Base-by-base conservation (phyloP, 2,797 vertebrate species). In the Gymnothorax reevesii region DNA sequence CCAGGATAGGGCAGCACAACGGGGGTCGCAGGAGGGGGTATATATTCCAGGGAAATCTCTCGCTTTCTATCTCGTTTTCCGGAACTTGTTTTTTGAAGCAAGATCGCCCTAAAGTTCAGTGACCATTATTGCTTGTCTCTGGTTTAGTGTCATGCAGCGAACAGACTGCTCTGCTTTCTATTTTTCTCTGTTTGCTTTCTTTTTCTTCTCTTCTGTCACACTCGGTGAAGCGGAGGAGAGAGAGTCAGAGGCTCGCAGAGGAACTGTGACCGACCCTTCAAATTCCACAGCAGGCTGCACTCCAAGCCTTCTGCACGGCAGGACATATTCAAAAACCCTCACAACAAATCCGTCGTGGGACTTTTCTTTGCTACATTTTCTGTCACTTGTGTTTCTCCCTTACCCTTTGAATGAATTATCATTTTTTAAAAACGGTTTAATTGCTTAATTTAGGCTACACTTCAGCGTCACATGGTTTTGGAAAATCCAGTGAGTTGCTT, bases 91-190 rank as follows among this genome's bases (percentile, higher is more conserved):
- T 94, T 96, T 95, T 95, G 93, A 95, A 95, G 95, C 93, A 94
- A 94, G 93, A 94, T 93, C 88, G 93, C 91, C 93, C 93, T 94
- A 95, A 96, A 96, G 94, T 96, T 96, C 95, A 96, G 92, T 94
- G 92, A 92, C 93, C 92, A 95, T 95, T 95, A 95, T 95, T 94
- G 93, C 91, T 90, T 90, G 89, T 90, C 92, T 95, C 93, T 95
- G 94, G 95, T 95, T 95, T 92, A 88, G 91, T 94, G 93, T 95
- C 94, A 92, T 88, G 94, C 92, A 79, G 94, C 22, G 92, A 92
- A 83, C 93, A 94, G 93, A 93, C 92, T 89, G 90, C 89, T 92
- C 93, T 93, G 92, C 91, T 91, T 89, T 93, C 90, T 91, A 91
- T 94, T 94, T 79, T 86, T 15, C n/a, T 93, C 90, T 91, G 91